phyloP scores from a whole-genome alignment of 2,888 invertebrate genomes.

The Eudasyphora cyanicolor region DNA sequence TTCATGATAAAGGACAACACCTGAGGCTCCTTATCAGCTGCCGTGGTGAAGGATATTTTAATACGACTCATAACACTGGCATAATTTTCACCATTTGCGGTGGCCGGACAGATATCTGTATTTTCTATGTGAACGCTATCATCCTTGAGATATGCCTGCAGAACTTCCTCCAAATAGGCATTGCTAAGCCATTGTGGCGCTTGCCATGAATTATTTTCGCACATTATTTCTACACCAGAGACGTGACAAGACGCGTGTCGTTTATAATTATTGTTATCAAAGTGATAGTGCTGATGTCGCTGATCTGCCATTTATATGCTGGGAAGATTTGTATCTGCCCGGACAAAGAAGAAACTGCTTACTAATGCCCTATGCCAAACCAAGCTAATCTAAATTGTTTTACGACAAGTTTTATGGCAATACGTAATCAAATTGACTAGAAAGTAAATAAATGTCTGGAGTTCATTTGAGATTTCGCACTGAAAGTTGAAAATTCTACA shows the following conservation, averaged over 20 bases:
- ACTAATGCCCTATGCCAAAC: no score
- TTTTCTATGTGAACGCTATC: slow-evolving; percentile 65
- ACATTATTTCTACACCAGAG: slow-evolving; percentile 38
- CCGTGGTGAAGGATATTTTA: slow-evolving; percentile 61
- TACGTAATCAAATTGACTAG: no score
- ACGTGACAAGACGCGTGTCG: not conserved
- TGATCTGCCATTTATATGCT: no score
- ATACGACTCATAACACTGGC: slow-evolving; percentile 73
- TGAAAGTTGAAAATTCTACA: no score
- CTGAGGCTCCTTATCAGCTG: slow-evolving; percentile 52
- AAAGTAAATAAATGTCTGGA: no score
- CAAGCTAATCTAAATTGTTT: no score
- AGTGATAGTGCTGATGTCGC: no score
- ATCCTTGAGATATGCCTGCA: slow-evolving; percentile 70
- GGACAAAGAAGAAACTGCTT: no score
- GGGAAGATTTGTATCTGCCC: no score
- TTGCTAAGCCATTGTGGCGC: slow-evolving; percentile 71
- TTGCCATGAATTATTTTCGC: slow-evolving; percentile 37
- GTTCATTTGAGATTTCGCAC: no score
- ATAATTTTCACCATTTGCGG: slow-evolving; percentile 74
- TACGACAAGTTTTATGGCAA: no score
- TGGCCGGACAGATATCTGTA: slow-evolving; percentile 69
- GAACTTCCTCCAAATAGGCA: slow-evolving; percentile 70
- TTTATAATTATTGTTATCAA: no score
- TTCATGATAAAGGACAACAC: slow-evolving; percentile 71